phyloP scores from a whole-genome alignment of 37 sponge, comb jelly and placozoan species.

The Petrosia ficiformis region DNA sequence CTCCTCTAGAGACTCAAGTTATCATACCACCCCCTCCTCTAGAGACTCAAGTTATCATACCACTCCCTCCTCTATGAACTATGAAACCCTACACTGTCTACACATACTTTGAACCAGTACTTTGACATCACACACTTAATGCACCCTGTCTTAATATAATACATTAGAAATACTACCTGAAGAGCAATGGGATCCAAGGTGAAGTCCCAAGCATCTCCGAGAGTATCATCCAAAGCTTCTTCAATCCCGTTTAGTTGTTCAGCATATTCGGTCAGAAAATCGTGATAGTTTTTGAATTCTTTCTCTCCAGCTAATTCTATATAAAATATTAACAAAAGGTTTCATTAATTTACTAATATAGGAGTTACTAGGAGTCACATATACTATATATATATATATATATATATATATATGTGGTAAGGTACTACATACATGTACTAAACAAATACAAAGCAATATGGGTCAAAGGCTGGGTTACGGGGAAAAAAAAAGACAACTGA shows the following conservation, averaged over 20 bases:
- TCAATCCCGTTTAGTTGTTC: slow-evolving; percentile 72
- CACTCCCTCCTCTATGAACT: background rate
- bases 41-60: too few relatives aligned
- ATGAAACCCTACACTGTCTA: background rate
- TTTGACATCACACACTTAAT: background rate
- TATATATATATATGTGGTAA: too few relatives aligned
- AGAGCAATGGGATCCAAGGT: slow-evolving; percentile 79
- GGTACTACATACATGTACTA: too few relatives aligned
- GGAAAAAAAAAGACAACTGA: background rate
- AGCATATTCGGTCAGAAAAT: slow-evolving; percentile 71
- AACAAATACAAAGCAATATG: background rate
- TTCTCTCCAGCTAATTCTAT: slow-evolving; percentile 73
- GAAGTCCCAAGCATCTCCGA: slow-evolving; percentile 91
- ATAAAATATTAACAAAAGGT: background rate
- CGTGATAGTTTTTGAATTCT: slow-evolving; percentile 57
- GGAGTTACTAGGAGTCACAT: background rate
- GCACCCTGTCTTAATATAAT: too few relatives aligned
- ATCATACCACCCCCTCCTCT: too few relatives aligned
- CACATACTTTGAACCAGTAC: background rate
- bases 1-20: too few relatives aligned
- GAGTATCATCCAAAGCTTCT: slow-evolving; percentile 70
- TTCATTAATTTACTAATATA: background rate
- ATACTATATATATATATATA: too few relatives aligned
- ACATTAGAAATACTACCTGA: slow-evolving; percentile 39
- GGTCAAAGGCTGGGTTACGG: background rate